Base-by-base conservation (phyloP, 1,140 invertebrate genomes). In the Anastrepha ludens region DNA sequence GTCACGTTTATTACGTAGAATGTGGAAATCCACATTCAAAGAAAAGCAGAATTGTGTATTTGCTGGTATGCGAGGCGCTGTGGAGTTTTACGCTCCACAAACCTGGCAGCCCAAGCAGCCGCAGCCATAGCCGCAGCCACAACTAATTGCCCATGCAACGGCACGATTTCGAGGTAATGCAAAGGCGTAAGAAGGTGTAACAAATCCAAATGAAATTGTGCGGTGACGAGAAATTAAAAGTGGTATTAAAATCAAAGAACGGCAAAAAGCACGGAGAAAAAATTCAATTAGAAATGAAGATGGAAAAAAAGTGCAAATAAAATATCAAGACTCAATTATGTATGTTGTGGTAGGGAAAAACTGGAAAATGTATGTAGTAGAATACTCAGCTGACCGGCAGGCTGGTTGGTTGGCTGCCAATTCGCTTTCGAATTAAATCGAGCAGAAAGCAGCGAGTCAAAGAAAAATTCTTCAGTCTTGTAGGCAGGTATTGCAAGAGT, bases 1-100 rank as follows among this genome's bases (percentile, higher is more conserved):
- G 85, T 86, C 85, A 86, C 59, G 59, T 86, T 86, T 47, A 86
- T 86, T 86, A 86, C 85, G 9, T 41, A 64, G 58, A 64, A 86
- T 29, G 58, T 86, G 29, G 60, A 86, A 86, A 13, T n/a, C 58
- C 85, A 86, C 85, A 62, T 41, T 11, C 39, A 15, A 62, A 44
- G 58, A 5, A 60, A 86, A 41, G 85, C 59, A 86, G 41, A 81
- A 81, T 4, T 81, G 55, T 55, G 50, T 55, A 2, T 29, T 29
- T 81, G 74, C 47, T 47, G 74, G 74, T 55, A 81, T 62, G 13
- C 60, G 13, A 17, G 2, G 70, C 5, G 50, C 4, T 29, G 60
- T 62, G 13, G 74, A 81, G 70, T 50, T 47, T 47, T 74, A 74
- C 47, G 74, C 6, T 47, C 47, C 74, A 55, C 47, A 29, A 81